phyloP scores from a whole-genome alignment of 2,888 invertebrate species.

The Clepsis dumicolana region DNA sequence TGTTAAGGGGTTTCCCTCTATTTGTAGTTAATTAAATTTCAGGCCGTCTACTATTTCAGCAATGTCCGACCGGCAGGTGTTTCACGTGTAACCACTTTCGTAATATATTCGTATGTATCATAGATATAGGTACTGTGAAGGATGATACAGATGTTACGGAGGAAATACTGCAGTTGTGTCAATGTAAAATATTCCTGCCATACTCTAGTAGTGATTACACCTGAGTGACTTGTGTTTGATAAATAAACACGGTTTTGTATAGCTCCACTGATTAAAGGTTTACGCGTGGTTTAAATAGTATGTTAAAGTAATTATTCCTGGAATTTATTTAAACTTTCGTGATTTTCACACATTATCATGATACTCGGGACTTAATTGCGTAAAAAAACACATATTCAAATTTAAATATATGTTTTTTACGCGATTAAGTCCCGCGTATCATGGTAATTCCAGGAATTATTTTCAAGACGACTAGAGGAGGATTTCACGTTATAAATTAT shows the following conservation, averaged over 20 bases:
- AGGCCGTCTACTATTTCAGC: conserved; percentile 71
- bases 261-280: not conserved
- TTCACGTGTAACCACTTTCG: conserved; percentile 5
- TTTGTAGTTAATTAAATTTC: conserved; percentile 78
- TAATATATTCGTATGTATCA: not conserved
- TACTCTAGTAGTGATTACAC: not conserved
- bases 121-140: not conserved
- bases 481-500: no score
- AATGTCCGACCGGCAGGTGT: conserved; percentile 52
- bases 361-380: no score
- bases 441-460: no score
- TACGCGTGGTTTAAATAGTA: not conserved
- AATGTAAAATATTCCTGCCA: not conserved
- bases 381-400: no score
- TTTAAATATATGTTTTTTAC: no score
- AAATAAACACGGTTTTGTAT: not conserved
- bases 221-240: no score
- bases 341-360: no score
- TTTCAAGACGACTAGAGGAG: no score
- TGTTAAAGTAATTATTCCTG: not conserved
- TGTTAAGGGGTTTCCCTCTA: conserved; percentile 55
- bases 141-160: not conserved
- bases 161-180: conserved; percentile 10
- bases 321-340: no score
- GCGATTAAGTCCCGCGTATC: no score